Evolutionary conservation across 2,113 vertebrate species (phyloP).

Genomic region (Poeciliopsis turrubarensis): DNA sequence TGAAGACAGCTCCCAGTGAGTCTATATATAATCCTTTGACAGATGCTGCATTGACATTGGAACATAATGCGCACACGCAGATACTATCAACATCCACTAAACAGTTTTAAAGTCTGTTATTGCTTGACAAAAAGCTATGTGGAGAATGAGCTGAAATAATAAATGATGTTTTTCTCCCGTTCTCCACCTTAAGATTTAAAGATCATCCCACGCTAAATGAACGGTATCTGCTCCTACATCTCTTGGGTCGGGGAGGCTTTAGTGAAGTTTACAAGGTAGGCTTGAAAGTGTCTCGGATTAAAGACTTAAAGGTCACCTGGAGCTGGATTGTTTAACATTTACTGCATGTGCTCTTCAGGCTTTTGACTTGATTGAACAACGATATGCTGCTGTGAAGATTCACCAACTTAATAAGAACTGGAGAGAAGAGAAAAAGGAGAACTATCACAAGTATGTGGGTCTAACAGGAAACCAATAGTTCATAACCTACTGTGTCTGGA

Average conservation of each 20-base stretch:
- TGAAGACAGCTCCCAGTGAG: conserved; percentile 99
- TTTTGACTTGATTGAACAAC: conserved; percentile 99
- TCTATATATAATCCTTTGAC: conserved; percentile 53
- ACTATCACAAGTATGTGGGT: conserved; percentile 95
- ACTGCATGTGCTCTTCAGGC: conserved; percentile 77
- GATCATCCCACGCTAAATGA: conserved; percentile 98
- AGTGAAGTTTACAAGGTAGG: conserved; percentile 99
- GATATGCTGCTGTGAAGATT: conserved; percentile 99
- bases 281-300: neutral
- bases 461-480: no score
- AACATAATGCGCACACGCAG: conserved; percentile 17
- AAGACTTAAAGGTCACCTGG: neutral
- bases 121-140: neutral
- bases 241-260: conserved; percentile 97
- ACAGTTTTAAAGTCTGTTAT: neutral
- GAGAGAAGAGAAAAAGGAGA: conserved; percentile 99
- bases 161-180: neutral
- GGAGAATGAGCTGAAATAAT: neutral
- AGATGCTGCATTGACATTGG: conserved; percentile 34
- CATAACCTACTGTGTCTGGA: neutral
- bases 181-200: conserved; percentile 87
- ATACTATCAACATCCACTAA: neutral
- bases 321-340: neutral
- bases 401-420: conserved; percentile 99
- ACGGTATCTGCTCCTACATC: conserved; percentile 95